Percentiles rank a stretch among this genome's conserved stretches.
Conservation (phyloP, 2,797 vertebrate species). For the Sorex maritimensis region DNA sequence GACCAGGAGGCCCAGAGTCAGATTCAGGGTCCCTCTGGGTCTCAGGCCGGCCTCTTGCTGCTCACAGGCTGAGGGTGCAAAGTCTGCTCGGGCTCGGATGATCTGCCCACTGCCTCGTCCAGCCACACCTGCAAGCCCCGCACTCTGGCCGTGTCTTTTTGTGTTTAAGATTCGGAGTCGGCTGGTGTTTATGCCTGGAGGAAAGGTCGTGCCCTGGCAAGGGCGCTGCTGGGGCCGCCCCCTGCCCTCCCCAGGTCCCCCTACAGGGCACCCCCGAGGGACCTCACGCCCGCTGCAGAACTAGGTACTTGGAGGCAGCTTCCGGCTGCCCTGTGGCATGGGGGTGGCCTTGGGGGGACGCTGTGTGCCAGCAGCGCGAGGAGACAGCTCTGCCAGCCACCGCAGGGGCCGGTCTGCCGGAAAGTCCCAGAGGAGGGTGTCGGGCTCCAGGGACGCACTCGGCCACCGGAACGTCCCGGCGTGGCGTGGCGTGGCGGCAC, state of each 20-base stretch:
- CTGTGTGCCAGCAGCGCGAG: too few relatives aligned
- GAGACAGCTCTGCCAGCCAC: too few relatives aligned
- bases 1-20: too few relatives aligned
- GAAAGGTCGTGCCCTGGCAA: constrained; percentile 89
- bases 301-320: constrained; percentile 69
- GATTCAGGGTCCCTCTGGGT: too few relatives aligned
- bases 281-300: accelerated
- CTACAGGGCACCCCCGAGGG: not conserved
- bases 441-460: too few relatives aligned
- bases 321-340: not conserved
- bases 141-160: not conserved
- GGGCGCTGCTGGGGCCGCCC: constrained; percentile 87
- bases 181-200: constrained; percentile 88
- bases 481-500: too few relatives aligned
- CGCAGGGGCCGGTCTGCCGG: too few relatives aligned
- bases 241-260: constrained; percentile 36
- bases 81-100: not conserved
- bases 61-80: too few relatives aligned
- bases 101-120: accelerated
- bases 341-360: not conserved
- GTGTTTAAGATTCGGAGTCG: constrained; percentile 81
- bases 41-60: too few relatives aligned
- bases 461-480: too few relatives aligned
- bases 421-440: too few relatives aligned
- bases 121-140: accelerated